These are phyloP conservation scores for Drosophila ogumai DNA, from an alignment of 1,140 invertebrate species.

Conservation along the genomic window DNA sequence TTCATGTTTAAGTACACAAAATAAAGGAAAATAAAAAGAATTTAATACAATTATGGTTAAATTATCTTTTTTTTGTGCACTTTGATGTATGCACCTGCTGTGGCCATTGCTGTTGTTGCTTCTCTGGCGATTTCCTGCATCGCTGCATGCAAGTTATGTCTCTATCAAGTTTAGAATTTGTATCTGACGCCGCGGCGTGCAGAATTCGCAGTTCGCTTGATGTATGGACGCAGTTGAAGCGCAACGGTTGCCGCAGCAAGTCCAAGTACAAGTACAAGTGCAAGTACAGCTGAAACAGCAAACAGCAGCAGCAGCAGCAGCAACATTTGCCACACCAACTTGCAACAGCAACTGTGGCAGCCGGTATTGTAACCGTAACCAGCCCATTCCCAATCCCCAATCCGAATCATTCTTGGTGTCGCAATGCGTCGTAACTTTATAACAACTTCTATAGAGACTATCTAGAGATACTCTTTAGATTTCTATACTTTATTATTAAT, in stretches of 20 bases:
- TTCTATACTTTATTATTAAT: background rate
- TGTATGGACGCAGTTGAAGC: constrained; percentile 52
- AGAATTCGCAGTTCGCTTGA: constrained; percentile 44
- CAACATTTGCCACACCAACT: constrained; percentile 17
- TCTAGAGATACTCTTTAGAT: constrained; percentile 11
- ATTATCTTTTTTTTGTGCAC: background rate
- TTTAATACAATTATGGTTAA: no score
- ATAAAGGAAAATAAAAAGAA: no score
- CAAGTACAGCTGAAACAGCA: constrained; percentile 34
- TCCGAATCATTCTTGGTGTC: constrained; percentile 42
- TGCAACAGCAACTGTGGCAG: constrained; percentile 34
- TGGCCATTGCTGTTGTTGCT: constrained; percentile 24
- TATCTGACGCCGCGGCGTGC: constrained; percentile 46
- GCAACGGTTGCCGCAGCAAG: constrained; percentile 44
- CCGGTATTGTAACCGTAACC: constrained; percentile 62
- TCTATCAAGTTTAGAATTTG: constrained; percentile 62
- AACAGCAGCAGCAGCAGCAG: constrained; percentile 5
- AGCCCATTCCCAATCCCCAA: constrained; percentile 41
- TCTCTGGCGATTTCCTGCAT: constrained; percentile 52
- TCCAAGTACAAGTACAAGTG: constrained; percentile 47
- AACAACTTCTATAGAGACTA: constrained; percentile 15
- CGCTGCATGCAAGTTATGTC: constrained; percentile 63
- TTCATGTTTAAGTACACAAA: no score
- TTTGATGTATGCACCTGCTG: constrained; percentile 38
- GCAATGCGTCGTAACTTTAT: constrained; percentile 62